phyloP scores from a whole-genome alignment of 2,888 invertebrate genomes.

The Megalurothrips usitatus region DNA sequence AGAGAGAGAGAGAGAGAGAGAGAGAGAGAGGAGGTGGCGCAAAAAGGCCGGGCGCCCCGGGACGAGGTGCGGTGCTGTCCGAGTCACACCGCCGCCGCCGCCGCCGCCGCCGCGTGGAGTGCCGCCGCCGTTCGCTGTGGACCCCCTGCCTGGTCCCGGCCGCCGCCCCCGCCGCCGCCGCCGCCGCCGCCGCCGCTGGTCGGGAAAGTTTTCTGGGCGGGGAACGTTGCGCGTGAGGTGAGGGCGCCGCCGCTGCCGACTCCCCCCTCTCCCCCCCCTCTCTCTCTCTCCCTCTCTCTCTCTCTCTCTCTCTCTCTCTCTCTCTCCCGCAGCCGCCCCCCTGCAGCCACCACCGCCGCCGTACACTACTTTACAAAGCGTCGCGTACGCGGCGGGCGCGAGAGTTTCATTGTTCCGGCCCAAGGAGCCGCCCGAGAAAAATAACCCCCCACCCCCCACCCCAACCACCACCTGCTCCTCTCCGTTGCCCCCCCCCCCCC shows the following conservation, averaged over 20 bases:
- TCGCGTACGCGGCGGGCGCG: neutral
- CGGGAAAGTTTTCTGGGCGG: too few species aligned
- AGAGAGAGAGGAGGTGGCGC: neutral
- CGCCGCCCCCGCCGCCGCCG: too few species aligned
- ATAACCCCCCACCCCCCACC: neutral
- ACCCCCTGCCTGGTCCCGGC: too few species aligned
- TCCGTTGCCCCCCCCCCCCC: too few species aligned
- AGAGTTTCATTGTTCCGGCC: conserved; percentile 17
- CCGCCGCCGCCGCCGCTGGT: too few species aligned
- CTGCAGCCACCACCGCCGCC: neutral
- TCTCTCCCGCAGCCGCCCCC: too few species aligned
- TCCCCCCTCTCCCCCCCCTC: neutral
- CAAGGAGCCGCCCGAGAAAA: conserved; percentile 9
- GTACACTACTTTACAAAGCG: conserved; percentile 8
- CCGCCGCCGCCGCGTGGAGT: too few species aligned
- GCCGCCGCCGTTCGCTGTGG: too few species aligned
- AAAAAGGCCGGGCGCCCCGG: neutral
- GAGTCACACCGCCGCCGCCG: too few species aligned
- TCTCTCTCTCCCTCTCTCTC: neutral
- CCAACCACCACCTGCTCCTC: neutral
- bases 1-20: neutral
- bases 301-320: too few species aligned
- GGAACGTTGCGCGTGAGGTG: too few species aligned
- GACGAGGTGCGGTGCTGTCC: too few species aligned
- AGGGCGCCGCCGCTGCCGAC: neutral